Percentiles rank a stretch among this genome's conserved stretches.
phyloP scores from a whole-genome alignment of 2,888 invertebrate genomes.

The Pristionchus maxplancki region DNA sequence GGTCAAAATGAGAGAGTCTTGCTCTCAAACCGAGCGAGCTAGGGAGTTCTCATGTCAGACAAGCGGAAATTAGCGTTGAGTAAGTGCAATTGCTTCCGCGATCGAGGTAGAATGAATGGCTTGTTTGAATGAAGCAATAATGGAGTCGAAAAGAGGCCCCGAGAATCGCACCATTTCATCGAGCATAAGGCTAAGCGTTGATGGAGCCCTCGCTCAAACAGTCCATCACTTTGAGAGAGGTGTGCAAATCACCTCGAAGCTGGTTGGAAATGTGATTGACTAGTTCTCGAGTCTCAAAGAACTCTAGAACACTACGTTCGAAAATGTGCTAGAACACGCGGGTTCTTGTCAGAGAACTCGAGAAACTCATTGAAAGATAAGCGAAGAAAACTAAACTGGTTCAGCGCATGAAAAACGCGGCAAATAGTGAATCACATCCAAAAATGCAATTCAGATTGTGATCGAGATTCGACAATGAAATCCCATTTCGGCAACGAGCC shows the following conservation, averaged over 20 bases:
- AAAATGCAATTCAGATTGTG: not conserved
- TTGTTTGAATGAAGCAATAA: not conserved
- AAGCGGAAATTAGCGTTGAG: not conserved
- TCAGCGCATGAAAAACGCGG: not conserved
- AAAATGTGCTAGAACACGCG: no score
- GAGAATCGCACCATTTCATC: not conserved
- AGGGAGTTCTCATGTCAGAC: not conserved
- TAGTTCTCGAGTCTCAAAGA: no score
- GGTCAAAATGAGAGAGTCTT: not conserved
- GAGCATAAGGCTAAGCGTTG: not conserved
- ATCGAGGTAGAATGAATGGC: no score
- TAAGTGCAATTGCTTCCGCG: not conserved
- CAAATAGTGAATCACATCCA: not conserved
- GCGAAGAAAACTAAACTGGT: not conserved
- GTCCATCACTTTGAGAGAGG: not conserved
- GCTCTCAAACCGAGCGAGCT: not conserved
- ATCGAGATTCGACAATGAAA: constrained; percentile 16
- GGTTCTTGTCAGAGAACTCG: no score
- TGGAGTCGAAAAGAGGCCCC: not conserved
- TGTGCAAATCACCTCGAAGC: not conserved
- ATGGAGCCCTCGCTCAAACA: not conserved
- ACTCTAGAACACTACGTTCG: no score
- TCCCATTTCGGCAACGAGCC: not conserved
- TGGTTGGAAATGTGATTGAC: no score
- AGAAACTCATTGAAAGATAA: not conserved